phyloP scores from a whole-genome alignment of 2,113 vertebrate species.

The Polypterus bichir region DNA sequence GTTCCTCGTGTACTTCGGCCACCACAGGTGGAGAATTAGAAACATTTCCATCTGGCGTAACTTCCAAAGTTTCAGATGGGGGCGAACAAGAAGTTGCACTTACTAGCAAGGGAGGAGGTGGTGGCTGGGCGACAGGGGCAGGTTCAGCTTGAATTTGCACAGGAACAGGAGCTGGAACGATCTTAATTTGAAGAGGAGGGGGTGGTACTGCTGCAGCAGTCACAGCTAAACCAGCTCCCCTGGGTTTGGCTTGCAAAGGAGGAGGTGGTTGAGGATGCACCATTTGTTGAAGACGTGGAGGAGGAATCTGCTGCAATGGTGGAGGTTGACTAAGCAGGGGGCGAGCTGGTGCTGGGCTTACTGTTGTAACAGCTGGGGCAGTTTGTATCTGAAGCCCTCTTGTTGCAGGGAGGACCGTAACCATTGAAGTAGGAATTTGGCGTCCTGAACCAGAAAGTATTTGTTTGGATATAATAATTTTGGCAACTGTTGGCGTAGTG shows the following conservation, averaged over 20 bases:
- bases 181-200: constrained; percentile 71
- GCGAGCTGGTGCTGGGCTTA: constrained; percentile 43
- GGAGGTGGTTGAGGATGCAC: constrained; percentile 46
- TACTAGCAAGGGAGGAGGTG: constrained; percentile 8
- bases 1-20: constrained; percentile 35
- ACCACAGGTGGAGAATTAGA: neutral
- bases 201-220: constrained; percentile 39
- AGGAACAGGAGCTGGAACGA: constrained; percentile 42
- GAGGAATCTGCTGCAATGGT: constrained; percentile 63
- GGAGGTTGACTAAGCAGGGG: constrained; percentile 61
- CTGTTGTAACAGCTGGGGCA: constrained; percentile 36
- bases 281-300: constrained; percentile 55
- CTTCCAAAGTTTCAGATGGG: too few relatives aligned
- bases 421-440: constrained; percentile 50
- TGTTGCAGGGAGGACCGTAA: constrained; percentile 57
- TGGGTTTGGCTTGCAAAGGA: constrained; percentile 51
- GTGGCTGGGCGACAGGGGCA: constrained; percentile 29
- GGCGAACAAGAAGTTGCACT: too few relatives aligned
- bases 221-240: constrained; percentile 31
- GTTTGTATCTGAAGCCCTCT: constrained; percentile 38
- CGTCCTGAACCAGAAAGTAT: constrained; percentile 27
- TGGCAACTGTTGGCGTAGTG: constrained; percentile 47
- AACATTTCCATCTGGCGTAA: too few relatives aligned
- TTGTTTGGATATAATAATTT: constrained; percentile 74
- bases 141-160: constrained; percentile 49